phyloP scores from a whole-genome alignment of 2,113 vertebrate genomes.

The Menidia beryllina region DNA sequence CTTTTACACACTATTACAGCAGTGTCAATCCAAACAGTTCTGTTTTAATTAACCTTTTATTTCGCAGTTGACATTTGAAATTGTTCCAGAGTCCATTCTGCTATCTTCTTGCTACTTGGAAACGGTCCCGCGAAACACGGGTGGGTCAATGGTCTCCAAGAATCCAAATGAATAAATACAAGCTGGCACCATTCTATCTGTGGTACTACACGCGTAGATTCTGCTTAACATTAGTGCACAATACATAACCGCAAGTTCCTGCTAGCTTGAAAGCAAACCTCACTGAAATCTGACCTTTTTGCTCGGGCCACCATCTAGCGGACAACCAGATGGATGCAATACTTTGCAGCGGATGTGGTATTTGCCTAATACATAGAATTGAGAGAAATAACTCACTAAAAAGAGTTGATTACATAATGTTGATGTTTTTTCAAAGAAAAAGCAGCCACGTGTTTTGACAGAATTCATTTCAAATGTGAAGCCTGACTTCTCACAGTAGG shows the following conservation, averaged over 20 bases:
- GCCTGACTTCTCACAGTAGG: slow-evolving; percentile 44
- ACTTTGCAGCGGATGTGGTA: slow-evolving; percentile 1
- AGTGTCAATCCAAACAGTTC: not conserved
- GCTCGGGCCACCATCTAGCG: slow-evolving; percentile 48
- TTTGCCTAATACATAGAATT: slow-evolving; percentile 3
- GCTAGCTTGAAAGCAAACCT: not conserved
- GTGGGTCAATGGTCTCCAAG: too few species aligned
- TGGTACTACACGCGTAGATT: not conserved
- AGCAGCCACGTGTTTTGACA: slow-evolving; percentile 30
- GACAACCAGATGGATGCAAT: not conserved
- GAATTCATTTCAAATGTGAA: slow-evolving; percentile 5
- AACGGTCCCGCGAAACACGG: not conserved
- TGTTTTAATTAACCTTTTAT: slow-evolving; percentile 10
- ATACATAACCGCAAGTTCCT: not conserved
- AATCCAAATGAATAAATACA: not conserved
- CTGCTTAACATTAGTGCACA: not conserved
- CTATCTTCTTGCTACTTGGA: not conserved
- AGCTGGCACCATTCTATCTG: not conserved
- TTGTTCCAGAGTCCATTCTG: slow-evolving; percentile 7
- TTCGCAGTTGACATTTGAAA: not conserved
- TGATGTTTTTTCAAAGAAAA: slow-evolving; percentile 25
- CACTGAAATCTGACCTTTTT: not conserved
- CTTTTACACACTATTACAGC: slow-evolving; percentile 1
- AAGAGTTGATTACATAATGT: slow-evolving; percentile 11
- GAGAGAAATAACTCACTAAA: not conserved